Evolutionary conservation across 2,113 vertebrate genomes (phyloP).

Genomic region (Chauna torquata): DNA sequence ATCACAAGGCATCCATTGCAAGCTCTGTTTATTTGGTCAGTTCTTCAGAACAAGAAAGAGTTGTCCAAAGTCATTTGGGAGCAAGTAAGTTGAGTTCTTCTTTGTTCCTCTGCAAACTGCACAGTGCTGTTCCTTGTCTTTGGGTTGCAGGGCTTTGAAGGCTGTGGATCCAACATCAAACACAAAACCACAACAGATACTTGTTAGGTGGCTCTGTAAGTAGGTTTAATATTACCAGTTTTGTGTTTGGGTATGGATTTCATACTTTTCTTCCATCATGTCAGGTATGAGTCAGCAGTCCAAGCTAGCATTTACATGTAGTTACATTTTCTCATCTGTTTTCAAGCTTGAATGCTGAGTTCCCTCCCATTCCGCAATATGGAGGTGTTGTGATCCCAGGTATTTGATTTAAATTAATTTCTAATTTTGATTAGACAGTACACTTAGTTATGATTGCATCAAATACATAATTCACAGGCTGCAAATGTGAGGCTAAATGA

Average conservation of each 20-base stretch:
- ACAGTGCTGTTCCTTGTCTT: background rate
- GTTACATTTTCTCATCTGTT: background rate
- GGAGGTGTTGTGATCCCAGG: background rate
- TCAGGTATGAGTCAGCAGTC: background rate
- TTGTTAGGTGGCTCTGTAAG: background rate
- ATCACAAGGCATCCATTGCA: constrained; percentile 82
- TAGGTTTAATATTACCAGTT: background rate
- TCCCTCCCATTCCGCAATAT: background rate
- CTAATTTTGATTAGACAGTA: background rate
- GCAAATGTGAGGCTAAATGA: background rate
- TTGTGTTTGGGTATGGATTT: background rate
- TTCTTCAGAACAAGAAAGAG: constrained; percentile 92
- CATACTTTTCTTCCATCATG: background rate
- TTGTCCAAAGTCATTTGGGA: constrained; percentile 94
- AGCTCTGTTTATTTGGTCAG: constrained; percentile 96
- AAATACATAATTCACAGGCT: background rate
- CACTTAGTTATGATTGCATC: background rate
- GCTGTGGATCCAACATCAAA: background rate
- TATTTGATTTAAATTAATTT: background rate
- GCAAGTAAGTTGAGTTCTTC: constrained; percentile 77
- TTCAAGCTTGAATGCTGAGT: background rate
- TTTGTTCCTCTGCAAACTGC: background rate
- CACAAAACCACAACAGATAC: background rate
- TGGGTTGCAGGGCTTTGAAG: background rate
- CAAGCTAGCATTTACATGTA: background rate